Base-by-base conservation (phyloP, 2,888 invertebrate genomes). In the Timandra comae region DNA sequence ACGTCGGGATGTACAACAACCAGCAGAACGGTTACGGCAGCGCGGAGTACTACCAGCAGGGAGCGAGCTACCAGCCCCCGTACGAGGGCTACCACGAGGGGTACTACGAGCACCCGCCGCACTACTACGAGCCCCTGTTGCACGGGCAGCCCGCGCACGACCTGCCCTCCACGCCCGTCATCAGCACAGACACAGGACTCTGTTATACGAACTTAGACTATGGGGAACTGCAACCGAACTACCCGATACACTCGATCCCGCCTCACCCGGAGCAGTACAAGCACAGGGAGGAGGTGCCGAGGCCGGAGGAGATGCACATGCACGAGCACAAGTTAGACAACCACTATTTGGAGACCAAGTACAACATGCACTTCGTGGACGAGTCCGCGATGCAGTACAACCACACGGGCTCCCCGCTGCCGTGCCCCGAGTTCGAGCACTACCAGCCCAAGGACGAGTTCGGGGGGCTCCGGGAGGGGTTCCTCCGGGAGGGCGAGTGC, bases 191-290 rank as follows among this genome's bases (percentile, higher is more conserved):
- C 60, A 91, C 94, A 24, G 96, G 96, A 0, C 85, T 96, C 38
- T 95, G 95, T 70, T 96, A 96, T 70, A 96, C 96, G 1, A 96
- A 96, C 69, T 78, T 96, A 54, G 96, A 96, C 72, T 95, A 94
- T 57, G 89, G 89, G 2, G 61, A 87, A 39, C 44, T 77, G 35
- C 79, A 79, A 53, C 71, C 85, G 16, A 73, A 74, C 39, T 86
- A 88, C 36, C 88, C 88, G 16, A 77, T 88, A 26, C 87, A 89
- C 41, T 71, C 87, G 3, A 56, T 88, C 24, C 87, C 87, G 26
- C 87, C 89, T 38, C 85, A 88, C 43, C 85, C 88, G 0, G 86
- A 87, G 23, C 76, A 65, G 46, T 72, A 76, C 34, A 85, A 88
- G 35, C 79, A 87, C 34, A 70, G 87, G 22, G 84, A 90, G 41